Conservation (phyloP, 2,888 invertebrate species). For the Parasteatoda lunata region DNA sequence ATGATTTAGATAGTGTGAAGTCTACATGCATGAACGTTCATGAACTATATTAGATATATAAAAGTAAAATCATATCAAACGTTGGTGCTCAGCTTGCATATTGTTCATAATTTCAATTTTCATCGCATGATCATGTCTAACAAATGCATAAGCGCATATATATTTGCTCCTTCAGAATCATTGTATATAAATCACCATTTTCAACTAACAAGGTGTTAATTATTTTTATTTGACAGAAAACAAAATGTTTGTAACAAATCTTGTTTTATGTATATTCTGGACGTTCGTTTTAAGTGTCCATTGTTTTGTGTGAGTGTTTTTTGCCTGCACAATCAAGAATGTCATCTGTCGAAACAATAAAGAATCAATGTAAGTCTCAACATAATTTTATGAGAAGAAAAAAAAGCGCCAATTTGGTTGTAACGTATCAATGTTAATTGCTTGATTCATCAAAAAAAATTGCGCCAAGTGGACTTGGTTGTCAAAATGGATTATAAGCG, state of each 20-base stretch:
- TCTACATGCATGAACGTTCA: neutral
- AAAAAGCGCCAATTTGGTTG: neutral
- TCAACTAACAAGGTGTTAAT: slow-evolving; percentile 38
- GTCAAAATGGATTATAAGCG: too few relatives aligned
- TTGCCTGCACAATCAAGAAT: slow-evolving; percentile 63
- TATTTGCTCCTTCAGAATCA: slow-evolving; percentile 16
- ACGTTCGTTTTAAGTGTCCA: slow-evolving; percentile 23
- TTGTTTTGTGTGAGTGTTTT: slow-evolving; percentile 52
- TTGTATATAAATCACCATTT: slow-evolving; percentile 47
- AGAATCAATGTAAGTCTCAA: neutral
- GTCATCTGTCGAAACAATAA: neutral
- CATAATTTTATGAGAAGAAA: neutral
- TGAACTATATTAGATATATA: neutral
- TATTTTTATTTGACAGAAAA: slow-evolving; percentile 26
- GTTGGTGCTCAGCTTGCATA: slow-evolving; percentile 49
- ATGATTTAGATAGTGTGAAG: neutral
- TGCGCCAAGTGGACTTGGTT: too few relatives aligned
- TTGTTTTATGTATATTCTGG: slow-evolving; percentile 55
- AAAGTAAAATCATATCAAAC: slow-evolving; percentile 37
- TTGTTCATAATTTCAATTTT: slow-evolving; percentile 6
- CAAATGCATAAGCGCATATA: neutral
- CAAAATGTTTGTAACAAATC: slow-evolving; percentile 6
- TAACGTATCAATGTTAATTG: too few relatives aligned
- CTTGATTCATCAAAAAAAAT: too few relatives aligned
- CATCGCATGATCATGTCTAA: neutral